Percentiles rank a stretch among this genome's conserved stretches.
phyloP scores from a whole-genome alignment of 2,888 invertebrate species.

The Endomychus coccineus region DNA sequence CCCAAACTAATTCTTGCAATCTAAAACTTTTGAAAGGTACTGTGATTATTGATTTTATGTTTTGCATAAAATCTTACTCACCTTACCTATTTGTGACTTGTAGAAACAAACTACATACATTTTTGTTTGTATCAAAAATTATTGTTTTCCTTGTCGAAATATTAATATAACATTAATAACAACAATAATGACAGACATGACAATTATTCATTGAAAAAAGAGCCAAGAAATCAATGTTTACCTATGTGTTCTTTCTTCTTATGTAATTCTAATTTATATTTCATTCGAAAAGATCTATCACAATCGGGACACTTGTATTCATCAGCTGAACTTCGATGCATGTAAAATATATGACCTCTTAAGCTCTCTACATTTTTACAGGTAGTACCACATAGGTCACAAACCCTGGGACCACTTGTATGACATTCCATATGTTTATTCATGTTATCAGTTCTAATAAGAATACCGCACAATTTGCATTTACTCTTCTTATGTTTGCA shows the following conservation, averaged over 20 bases:
- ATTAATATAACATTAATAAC: no score
- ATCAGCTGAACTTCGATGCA: conserved; percentile 30
- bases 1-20: no score
- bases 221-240: conserved; percentile 12
- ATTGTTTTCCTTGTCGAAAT: no score
- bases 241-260: conserved; percentile 30
- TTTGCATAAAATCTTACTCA: no score
- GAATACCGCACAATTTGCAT: conserved; percentile 31
- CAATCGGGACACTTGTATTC: conserved; percentile 34
- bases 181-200: conserved; percentile 8
- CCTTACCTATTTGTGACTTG: no score
- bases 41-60: no score
- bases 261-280: conserved; percentile 32
- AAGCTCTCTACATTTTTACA: conserved; percentile 35
- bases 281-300: conserved; percentile 29
- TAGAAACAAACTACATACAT: no score
- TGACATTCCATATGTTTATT: conserved; percentile 32
- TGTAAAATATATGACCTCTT: conserved; percentile 34
- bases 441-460: conserved; percentile 30
- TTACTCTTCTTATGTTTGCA: conserved; percentile 30
- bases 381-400: conserved; percentile 34
- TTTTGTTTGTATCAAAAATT: no score
- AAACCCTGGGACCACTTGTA: conserved; percentile 29
- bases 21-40: no score
- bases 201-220: conserved; percentile 4